phyloP scores from a whole-genome alignment of 1,140 invertebrate genomes.

The Hylyphantes graminicola region DNA sequence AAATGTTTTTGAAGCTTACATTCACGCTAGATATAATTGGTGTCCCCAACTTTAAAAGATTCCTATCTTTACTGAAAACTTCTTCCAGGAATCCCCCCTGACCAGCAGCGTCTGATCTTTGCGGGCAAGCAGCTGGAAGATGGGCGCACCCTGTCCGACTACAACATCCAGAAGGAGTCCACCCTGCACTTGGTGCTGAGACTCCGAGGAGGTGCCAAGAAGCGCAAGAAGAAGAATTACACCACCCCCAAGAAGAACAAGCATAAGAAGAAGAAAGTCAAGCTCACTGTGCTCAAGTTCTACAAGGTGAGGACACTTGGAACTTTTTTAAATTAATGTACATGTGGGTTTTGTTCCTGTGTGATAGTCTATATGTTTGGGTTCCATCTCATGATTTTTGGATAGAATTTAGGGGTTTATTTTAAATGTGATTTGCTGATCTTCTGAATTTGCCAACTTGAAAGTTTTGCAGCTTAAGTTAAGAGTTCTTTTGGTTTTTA shows the following conservation, averaged over 20 bases:
- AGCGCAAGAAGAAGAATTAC: conserved; percentile 99
- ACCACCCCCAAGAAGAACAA: conserved; percentile 99
- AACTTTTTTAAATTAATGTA: too few species aligned
- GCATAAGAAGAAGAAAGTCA: conserved; percentile 99
- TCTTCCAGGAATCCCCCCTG: conserved; percentile 68
- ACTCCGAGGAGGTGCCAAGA: conserved; percentile 94
- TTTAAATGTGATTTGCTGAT: too few species aligned
- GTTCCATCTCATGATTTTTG: too few species aligned
- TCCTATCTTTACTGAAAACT: too few species aligned
- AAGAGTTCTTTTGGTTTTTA: too few species aligned
- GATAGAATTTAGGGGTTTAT: too few species aligned
- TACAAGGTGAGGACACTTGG: conserved; percentile 84
- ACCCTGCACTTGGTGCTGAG: conserved; percentile 86
- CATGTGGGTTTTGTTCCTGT: not conserved
- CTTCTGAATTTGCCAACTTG: too few species aligned
- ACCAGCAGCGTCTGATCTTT: conserved; percentile 73
- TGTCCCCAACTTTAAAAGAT: too few species aligned
- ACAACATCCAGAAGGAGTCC: conserved; percentile 88
- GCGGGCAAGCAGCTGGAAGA: conserved; percentile 72
- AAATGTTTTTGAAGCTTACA: too few species aligned
- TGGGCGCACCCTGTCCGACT: conserved; percentile 74
- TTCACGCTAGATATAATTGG: too few species aligned
- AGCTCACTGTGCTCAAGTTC: conserved; percentile 96
- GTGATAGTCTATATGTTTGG: not conserved
- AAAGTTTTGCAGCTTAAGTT: too few species aligned